Evolutionary conservation across 2,888 invertebrate species (phyloP), one percentile per base, ranked within the genome.

Genomic region (Eupithecia abbreviata): DNA sequence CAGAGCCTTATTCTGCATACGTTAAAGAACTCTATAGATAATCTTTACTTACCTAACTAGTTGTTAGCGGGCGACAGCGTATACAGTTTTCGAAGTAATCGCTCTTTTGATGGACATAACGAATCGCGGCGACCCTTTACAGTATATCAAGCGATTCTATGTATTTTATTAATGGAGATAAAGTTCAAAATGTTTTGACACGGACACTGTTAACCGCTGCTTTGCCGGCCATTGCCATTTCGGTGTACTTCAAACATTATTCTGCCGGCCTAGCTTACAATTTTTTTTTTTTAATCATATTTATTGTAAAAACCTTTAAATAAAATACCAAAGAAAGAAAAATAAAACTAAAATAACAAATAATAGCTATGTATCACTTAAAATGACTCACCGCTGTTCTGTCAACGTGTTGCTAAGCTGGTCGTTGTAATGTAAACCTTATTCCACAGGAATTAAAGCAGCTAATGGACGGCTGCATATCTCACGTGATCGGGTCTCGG

Each of bases 381-480:
- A 30, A 30, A 30, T 30, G 30, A 30, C 1, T 1, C 30, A 30
- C 30, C 30, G 30, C 30, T 30, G 30, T 30, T 30, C 30, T 30
- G 30, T 30, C 49, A 4, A 4, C 49, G 0, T 49, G 6, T 55
- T 15, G 2, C 55, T 55, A 3, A 51, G 7, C 55, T 55, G 3
- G 55, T 55, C 55, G n/a, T 55, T 55, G 0, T 55, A 58, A 18
- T 58, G 9, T 58, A 18, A 3, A 18, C 58, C 3, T 58, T 58
- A 9, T 72, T 73, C 6, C 15, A n/a, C 82, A 94, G 93, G 92
- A 92, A 82, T 90, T 98, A 78, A 98, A 98, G 88, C 95, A 94
- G 65, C 95, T 96, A 81, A 98, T 98, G 96, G 98, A 98, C 90
- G 96, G 96, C n/a, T 98, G 98, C 86, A 97, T 98, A 83, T 97